These are phyloP conservation scores for Micromys minutus DNA, from an alignment of 2,113 vertebrate species.

Conservation along the genomic window DNA sequence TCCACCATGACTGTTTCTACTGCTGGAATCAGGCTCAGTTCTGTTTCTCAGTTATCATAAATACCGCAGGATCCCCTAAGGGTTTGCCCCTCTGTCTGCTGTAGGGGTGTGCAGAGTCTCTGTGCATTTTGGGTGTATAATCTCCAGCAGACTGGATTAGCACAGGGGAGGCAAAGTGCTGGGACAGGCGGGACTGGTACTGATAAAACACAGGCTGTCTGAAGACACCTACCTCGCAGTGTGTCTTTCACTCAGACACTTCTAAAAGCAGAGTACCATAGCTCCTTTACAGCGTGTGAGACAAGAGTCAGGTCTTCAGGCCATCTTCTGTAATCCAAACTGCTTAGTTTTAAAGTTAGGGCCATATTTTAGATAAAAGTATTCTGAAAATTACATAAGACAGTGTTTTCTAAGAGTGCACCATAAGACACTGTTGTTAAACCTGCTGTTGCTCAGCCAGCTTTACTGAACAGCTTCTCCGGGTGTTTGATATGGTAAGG, in stretches of 20 bases:
- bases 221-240: neutral
- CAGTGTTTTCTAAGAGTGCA: neutral
- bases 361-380: constrained; percentile 39
- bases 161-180: neutral
- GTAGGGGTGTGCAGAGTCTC: neutral
- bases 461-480: neutral
- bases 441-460: neutral
- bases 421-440: neutral
- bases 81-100: neutral
- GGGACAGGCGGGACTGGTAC: neutral
- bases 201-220: neutral
- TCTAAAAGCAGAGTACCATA: neutral
- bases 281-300: neutral
- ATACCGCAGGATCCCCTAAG: neutral
- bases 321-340: neutral
- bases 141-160: neutral
- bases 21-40: neutral
- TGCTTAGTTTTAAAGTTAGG: constrained; percentile 55
- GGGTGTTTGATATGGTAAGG: neutral
- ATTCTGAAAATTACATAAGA: constrained; percentile 33
- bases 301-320: constrained; percentile 2
- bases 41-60: neutral
- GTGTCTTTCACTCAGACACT: neutral
- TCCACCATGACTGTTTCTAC: neutral
- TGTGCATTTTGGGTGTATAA: neutral